phyloP scores from a whole-genome alignment of 2,113 vertebrate species.

The Bubo blakistoni region DNA sequence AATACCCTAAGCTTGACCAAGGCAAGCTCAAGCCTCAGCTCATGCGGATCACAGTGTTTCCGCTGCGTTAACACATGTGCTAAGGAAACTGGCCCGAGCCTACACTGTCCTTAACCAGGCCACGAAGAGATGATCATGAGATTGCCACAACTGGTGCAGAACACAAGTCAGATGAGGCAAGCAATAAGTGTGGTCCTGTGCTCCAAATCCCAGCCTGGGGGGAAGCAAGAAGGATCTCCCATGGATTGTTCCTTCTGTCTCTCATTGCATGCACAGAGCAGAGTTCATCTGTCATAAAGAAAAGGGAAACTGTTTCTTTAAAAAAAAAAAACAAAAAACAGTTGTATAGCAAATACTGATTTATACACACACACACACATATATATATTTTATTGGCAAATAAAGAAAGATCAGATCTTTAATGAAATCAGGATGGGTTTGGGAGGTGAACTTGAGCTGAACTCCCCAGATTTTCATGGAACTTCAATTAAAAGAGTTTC shows the following conservation, averaged over 20 bases:
- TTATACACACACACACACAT: background rate
- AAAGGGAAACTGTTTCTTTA: background rate
- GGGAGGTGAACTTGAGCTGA: slow-evolving; percentile 76
- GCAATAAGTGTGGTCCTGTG: rapidly evolving
- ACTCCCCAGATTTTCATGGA: slow-evolving; percentile 73
- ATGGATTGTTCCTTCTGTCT: background rate
- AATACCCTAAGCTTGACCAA: background rate
- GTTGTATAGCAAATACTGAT: slow-evolving; percentile 67
- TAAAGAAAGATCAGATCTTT: slow-evolving; percentile 76
- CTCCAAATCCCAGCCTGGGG: background rate
- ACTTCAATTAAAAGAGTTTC: slow-evolving; percentile 80
- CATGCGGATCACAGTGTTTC: rapidly evolving
- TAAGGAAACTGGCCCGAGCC: background rate
- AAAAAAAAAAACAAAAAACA: slow-evolving; percentile 5
- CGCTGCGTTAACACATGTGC: no score
- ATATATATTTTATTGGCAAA: slow-evolving; percentile 72
- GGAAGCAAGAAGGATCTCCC: background rate
- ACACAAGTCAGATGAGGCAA: background rate
- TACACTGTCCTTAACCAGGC: background rate
- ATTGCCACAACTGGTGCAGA: background rate
- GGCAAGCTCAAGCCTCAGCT: background rate
- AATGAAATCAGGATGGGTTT: slow-evolving; percentile 78
- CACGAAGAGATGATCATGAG: rapidly evolving
- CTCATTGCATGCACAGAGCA: background rate
- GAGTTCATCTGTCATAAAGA: background rate